Base-by-base conservation (phyloP, 2,888 invertebrate genomes). In the Aquatica leii region DNA sequence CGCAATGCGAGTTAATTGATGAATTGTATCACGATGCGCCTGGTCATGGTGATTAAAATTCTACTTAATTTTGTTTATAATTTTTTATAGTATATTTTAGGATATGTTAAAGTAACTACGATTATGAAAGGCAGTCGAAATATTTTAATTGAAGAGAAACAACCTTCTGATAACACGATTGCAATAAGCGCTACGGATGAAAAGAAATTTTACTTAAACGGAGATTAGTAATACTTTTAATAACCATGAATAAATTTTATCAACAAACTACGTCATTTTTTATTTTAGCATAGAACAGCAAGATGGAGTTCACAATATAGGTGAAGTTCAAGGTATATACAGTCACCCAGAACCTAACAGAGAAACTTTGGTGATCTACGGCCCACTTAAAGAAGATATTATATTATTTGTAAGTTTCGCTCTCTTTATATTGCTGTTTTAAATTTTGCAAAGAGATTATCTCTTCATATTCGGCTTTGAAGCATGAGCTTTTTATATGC, bases 101-200 rank as follows among this genome's bases (percentile, higher is more conserved):
- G 82, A 48, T 89, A 89, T 76, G 85, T 84, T 15, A 85, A 87
- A 72, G 84, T 87, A 0, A 81, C 84, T 9, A 82, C 83, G 1
- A 85, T 90, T 51, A 89, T 89, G 2, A 78, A 80, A 52, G 87
- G 86, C 4, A 86, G 86, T 8, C 79, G 87, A 48, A 89, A 88
- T 72, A 84, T 90, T 34, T 24, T 24, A 24, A 24, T 24, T 24
- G 24, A 24, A 24, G 24, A 24, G 6, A 24, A 6, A 4, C 24
- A 24, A 24, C 24, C 24, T 4, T 24, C 4, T 2, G 24, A 24
- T 24, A 24, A 24, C 76, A 86, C 84, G 2, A 24, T 24, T 24
- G 24, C 24, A 0, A 82, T 89, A 46, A 70, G 74, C 20, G 83
- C 84, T 64, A 78, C 83, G 73, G 79, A 80, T 3, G 80, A 82